These are phyloP conservation scores for Bucco capensis DNA, from an alignment of 2,113 vertebrate species.

Conservation along the genomic window DNA sequence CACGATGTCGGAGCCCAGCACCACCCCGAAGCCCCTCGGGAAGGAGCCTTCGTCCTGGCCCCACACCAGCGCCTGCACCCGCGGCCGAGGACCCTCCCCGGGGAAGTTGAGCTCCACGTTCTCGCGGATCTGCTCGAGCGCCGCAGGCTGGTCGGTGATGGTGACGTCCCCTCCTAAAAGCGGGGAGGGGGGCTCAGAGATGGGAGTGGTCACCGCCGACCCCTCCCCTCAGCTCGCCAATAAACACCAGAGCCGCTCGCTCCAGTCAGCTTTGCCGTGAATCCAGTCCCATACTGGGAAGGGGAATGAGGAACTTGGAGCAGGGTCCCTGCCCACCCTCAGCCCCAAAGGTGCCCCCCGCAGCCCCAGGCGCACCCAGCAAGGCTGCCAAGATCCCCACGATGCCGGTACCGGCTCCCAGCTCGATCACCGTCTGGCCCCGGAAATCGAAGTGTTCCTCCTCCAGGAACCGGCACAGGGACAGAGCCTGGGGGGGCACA, in stretches of 20 bases:
- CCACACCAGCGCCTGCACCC: background rate
- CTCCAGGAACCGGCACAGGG: background rate
- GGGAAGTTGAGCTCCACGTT: background rate
- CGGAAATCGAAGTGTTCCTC: background rate
- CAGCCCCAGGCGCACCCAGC: background rate
- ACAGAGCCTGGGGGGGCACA: background rate
- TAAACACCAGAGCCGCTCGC: no score
- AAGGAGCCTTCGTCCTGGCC: background rate
- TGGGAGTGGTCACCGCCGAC: background rate
- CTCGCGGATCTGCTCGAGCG: background rate
- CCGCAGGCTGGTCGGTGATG: background rate
- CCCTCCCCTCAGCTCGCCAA: no score
- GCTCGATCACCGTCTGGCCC: background rate
- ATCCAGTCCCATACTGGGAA: no score
- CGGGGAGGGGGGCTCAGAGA: no score
- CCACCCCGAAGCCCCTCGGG: background rate
- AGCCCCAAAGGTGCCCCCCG: background rate
- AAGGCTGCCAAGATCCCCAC: background rate
- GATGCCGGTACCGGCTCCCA: background rate
- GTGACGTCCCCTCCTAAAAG: background rate
- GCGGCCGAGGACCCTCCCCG: no score
- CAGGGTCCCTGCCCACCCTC: background rate
- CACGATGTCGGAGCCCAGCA: background rate
- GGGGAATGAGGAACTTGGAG: no score
- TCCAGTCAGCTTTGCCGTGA: no score